phyloP scores from a whole-genome alignment of 2,113 vertebrate genomes.

The Oceanodroma tethys region DNA sequence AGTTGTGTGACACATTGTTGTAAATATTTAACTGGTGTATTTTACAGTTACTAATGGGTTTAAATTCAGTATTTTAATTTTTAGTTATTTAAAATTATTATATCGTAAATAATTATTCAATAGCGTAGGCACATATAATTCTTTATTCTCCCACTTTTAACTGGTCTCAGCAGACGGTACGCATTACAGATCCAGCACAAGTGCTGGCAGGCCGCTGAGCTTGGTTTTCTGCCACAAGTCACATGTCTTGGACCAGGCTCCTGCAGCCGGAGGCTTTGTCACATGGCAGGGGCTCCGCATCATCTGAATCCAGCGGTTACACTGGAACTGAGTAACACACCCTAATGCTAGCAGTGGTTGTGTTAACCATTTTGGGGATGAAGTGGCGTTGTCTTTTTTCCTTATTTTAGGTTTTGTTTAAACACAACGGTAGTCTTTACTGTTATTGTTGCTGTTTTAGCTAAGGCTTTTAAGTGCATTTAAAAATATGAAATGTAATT shows the following conservation, averaged over 20 bases:
- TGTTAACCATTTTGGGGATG: neutral
- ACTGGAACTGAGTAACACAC: neutral
- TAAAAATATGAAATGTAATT: neutral
- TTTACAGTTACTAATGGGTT: neutral
- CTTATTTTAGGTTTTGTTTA: neutral
- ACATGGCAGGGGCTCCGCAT: neutral
- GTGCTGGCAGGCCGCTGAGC: slow-evolving; percentile 5
- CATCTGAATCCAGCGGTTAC: neutral
- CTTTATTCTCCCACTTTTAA: neutral
- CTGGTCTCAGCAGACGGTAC: neutral
- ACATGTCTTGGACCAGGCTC: neutral
- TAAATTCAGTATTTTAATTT: neutral
- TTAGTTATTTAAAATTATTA: neutral
- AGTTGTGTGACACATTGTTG: neutral
- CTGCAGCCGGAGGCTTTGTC: neutral
- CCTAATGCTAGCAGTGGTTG: neutral
- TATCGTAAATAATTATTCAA: neutral
- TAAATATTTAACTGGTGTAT: neutral
- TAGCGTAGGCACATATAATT: neutral
- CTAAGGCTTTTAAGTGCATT: neutral
- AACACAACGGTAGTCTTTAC: neutral
- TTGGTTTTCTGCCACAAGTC: slow-evolving; percentile 14
- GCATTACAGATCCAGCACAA: neutral
- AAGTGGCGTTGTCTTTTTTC: neutral
- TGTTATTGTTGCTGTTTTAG: neutral